Evolutionary conservation across 2,797 vertebrate genomes (phyloP).

Genomic region (Galagoides demidoff): DNA sequence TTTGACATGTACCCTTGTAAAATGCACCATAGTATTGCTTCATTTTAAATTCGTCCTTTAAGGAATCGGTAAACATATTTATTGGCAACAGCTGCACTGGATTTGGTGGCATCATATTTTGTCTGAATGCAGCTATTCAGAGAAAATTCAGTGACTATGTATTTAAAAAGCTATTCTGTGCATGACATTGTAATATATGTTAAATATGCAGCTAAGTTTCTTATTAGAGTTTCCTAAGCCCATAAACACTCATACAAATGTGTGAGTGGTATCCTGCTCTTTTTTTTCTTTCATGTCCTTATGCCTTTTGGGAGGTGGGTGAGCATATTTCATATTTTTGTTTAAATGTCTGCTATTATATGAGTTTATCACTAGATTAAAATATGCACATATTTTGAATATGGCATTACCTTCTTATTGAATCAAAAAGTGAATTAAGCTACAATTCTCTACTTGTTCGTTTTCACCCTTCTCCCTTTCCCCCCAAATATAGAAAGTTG

Average conservation of each 20-base stretch:
- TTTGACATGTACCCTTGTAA: no score
- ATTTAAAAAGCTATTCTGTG: conserved; percentile 30
- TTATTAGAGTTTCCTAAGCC: conserved; percentile 44
- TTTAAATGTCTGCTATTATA: conserved; percentile 25
- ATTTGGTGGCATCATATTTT: conserved; percentile 42
- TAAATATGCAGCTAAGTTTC: conserved; percentile 56
- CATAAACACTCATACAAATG: conserved; percentile 48
- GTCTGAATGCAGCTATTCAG: conserved; percentile 34
- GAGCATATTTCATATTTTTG: background rate
- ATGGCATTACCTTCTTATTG: background rate
- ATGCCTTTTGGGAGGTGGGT: background rate
- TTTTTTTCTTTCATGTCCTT: conserved; percentile 25
- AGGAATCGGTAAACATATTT: conserved; percentile 42
- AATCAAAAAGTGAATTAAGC: conserved; percentile 38
- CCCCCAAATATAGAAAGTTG: background rate
- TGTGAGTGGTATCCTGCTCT: background rate
- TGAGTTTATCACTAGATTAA: conserved; percentile 55
- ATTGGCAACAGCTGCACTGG: background rate
- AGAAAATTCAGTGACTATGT: conserved; percentile 52
- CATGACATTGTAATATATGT: background rate
- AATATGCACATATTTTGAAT: conserved; percentile 55
- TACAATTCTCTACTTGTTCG: background rate
- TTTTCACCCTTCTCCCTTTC: background rate
- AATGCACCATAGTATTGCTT: background rate
- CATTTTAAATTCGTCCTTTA: conserved; percentile 46